Conservation (phyloP, 2,797 vertebrate species). For the Clarias laeviceps region DNA sequence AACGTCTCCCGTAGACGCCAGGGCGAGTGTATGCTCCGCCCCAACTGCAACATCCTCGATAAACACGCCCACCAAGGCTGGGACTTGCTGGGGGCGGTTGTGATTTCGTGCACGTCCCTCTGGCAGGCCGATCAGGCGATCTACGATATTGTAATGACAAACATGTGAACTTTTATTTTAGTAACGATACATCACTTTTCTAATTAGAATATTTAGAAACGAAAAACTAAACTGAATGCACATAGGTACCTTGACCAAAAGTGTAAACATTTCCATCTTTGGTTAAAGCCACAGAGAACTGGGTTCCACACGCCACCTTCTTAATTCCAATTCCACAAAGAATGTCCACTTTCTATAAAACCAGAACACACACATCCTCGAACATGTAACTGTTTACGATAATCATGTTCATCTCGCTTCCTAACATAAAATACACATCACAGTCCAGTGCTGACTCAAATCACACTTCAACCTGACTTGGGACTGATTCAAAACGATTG, state of each 20-base stretch:
- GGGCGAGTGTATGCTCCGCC: conserved; percentile 77
- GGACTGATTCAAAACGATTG: background rate
- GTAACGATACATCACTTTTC: background rate
- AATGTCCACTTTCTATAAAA: conserved; percentile 78
- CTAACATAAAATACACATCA: background rate
- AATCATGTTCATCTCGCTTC: background rate
- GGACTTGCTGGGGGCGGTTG: conserved; percentile 78
- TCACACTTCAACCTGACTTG: too few species aligned
- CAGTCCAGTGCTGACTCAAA: background rate
- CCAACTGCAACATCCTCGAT: conserved; percentile 79
- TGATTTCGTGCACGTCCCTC: conserved; percentile 80
- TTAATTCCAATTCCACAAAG: conserved; percentile 80
- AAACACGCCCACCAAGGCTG: conserved; percentile 74
- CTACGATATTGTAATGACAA: conserved; percentile 55
- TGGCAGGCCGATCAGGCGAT: conserved; percentile 80
- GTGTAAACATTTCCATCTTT: conserved; percentile 80
- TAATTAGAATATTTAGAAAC: background rate
- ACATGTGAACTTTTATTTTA: background rate
- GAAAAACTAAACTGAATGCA: background rate
- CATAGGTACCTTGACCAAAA: conserved; percentile 79
- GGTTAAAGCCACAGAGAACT: conserved; percentile 79
- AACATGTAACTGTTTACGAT: background rate
- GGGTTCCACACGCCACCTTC: conserved; percentile 79
- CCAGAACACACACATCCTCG: conserved; percentile 6
- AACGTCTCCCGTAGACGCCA: conserved; percentile 78